Evolutionary conservation across 1,140 invertebrate genomes (phyloP).

Genomic region (Oreohelix idahoensis): DNA sequence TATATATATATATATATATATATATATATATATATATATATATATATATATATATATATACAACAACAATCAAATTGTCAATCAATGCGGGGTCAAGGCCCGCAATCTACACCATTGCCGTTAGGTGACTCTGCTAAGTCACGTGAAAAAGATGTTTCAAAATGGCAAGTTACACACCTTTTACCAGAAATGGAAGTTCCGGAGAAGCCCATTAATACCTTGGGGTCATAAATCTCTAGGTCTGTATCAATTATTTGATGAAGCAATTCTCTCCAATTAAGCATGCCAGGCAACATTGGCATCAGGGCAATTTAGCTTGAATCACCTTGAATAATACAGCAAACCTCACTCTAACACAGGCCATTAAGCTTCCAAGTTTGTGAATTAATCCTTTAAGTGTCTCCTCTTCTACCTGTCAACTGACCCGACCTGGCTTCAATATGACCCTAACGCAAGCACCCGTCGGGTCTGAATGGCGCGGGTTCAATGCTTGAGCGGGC

Average conservation of each 20-base stretch:
- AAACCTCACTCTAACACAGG: slow-evolving; percentile 3
- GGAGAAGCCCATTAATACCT: not conserved
- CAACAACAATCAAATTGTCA: too few species aligned
- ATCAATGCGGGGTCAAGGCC: too few species aligned
- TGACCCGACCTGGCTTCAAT: not conserved
- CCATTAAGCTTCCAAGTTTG: not conserved
- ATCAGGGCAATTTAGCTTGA: not conserved
- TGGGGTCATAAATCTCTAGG: not conserved
- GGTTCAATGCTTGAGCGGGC: not conserved
- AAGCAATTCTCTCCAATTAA: not conserved
- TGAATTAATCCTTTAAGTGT: not conserved
- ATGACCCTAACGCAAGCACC: not conserved
- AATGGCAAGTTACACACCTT: not conserved
- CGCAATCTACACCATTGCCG: not conserved
- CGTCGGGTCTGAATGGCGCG: not conserved
- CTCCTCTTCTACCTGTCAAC: not conserved
- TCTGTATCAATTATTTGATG: not conserved
- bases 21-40: too few species aligned
- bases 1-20: too few species aligned
- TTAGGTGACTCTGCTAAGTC: too few species aligned
- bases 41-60: too few species aligned
- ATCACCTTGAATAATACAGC: not conserved
- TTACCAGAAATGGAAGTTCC: not conserved
- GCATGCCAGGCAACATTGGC: not conserved
- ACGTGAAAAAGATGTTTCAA: too few species aligned